These are phyloP conservation scores for Salvelinus sp. DNA, from an alignment of 2,113 vertebrate species.

Conservation along the genomic window DNA sequence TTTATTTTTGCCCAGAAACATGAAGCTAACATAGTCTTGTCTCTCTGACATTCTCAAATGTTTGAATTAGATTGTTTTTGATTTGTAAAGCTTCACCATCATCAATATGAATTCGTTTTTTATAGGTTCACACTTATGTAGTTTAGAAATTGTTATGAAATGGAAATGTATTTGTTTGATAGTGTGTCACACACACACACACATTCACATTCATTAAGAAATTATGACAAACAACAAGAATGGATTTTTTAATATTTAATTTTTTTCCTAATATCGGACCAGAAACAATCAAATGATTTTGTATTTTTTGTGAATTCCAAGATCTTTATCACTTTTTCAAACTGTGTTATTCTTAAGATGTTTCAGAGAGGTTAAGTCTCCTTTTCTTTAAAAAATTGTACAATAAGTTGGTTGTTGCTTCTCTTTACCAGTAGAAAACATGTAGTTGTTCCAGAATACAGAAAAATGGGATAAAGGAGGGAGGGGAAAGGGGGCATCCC, in stretches of 20 bases:
- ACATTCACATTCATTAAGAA: not conserved
- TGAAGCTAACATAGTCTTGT: too few species aligned
- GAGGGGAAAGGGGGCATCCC: constrained; percentile 1
- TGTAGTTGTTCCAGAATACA: constrained; percentile 36
- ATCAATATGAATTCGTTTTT: too few species aligned
- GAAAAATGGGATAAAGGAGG: constrained; percentile 14
- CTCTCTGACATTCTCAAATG: too few species aligned
- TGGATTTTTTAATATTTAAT: constrained; percentile 20
- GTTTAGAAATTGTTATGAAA: too few species aligned
- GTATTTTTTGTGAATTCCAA: constrained; percentile 5
- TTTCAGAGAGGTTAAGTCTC: constrained; percentile 46
- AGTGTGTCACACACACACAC: not conserved
- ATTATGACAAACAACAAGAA: constrained; percentile 25
- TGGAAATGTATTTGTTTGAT: too few species aligned
- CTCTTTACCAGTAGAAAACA: constrained; percentile 60
- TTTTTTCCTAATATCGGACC: constrained; percentile 38
- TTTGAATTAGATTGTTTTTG: too few species aligned
- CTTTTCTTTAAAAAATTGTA: constrained; percentile 22
- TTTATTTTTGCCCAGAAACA: too few species aligned
- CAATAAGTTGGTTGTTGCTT: constrained; percentile 35
- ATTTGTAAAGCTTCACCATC: too few species aligned
- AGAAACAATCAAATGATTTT: constrained; percentile 37
- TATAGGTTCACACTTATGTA: too few species aligned
- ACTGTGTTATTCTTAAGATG: constrained; percentile 56
- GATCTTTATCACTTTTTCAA: constrained; percentile 20